These are phyloP conservation scores for Petrosia ficiformis DNA, from an alignment of 37 sponge, comb jelly and placozoan genomes.

Conservation along the genomic window DNA sequence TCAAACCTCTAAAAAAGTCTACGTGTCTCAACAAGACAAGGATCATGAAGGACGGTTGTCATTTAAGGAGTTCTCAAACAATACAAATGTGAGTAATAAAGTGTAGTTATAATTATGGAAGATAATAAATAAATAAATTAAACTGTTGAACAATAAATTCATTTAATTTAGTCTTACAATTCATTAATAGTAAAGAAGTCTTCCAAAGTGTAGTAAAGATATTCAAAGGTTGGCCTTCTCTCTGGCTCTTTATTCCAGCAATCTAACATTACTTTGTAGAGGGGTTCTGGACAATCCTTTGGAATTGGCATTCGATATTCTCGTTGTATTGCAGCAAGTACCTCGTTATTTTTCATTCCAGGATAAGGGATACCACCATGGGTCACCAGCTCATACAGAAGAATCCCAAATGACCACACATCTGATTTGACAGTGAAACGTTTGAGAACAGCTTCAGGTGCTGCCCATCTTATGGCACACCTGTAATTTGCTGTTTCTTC, in stretches of 20 bases:
- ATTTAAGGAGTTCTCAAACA: no score
- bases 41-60: no score
- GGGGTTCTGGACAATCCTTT: slow-evolving; percentile 83
- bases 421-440: slow-evolving; percentile 88
- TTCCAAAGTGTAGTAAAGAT: no score
- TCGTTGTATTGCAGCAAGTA: slow-evolving; percentile 71
- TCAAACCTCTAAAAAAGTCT: no score
- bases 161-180: no score
- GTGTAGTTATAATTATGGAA: no score
- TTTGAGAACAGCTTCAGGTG: slow-evolving; percentile 85
- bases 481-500: slow-evolving; percentile 81
- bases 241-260: slow-evolving; percentile 91
- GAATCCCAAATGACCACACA: slow-evolving; percentile 85
- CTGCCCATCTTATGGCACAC: slow-evolving; percentile 93
- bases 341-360: slow-evolving; percentile 88
- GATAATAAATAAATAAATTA: no score
- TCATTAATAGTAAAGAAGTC: no score
- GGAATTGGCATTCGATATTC: slow-evolving; percentile 91
- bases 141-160: no score
- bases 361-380: slow-evolving; percentile 90
- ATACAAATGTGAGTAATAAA: no score
- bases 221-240: slow-evolving; percentile 93
- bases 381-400: slow-evolving; percentile 75
- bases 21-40: no score
- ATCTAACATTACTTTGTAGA: slow-evolving; percentile 91